Conservation (phyloP, 2,888 invertebrate species). For the Achlya flavicornis region DNA sequence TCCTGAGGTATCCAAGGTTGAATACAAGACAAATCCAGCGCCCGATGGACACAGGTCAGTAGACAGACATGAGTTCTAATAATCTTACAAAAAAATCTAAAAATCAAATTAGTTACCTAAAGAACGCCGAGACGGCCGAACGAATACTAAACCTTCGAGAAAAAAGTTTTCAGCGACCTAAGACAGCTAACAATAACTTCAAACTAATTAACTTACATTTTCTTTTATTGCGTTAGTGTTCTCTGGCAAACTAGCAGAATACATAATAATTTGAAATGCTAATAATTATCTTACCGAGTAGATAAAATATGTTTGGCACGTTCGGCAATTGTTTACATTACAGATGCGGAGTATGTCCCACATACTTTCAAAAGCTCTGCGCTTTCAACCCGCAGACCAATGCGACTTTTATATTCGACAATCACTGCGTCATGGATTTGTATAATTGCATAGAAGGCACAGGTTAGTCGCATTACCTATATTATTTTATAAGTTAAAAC, state of each 20-base stretch:
- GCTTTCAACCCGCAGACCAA: constrained; percentile 58
- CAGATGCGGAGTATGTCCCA: constrained; percentile 76
- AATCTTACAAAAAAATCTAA: too few species aligned
- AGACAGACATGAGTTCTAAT: not conserved
- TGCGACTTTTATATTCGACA: constrained; percentile 70
- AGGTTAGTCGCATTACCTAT: constrained; percentile 46
- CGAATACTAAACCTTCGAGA: too few species aligned
- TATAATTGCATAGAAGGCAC: constrained; percentile 69
- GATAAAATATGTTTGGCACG: not conserved
- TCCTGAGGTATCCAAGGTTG: constrained; percentile 20
- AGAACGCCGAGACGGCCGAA: too few species aligned
- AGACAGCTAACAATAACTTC: too few species aligned
- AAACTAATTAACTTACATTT: too few species aligned
- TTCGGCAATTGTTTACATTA: constrained; percentile 18
- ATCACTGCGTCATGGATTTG: constrained; percentile 76
- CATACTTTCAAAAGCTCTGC: constrained; percentile 73
- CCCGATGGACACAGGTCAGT: constrained; percentile 62
- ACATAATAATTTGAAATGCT: too few species aligned
- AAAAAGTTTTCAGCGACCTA: too few species aligned
- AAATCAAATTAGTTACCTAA: too few species aligned
- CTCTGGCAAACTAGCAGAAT: too few species aligned
- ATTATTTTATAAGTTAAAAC: not conserved
- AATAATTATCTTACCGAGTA: too few species aligned
- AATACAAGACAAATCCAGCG: constrained; percentile 46
- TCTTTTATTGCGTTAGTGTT: too few species aligned